A percentile compares a stretch with the other conserved stretches of the same genome.
Evolutionary conservation across 64 coral and sea anemone genomes (phyloP).

Genomic region (Montipora sp.): DNA sequence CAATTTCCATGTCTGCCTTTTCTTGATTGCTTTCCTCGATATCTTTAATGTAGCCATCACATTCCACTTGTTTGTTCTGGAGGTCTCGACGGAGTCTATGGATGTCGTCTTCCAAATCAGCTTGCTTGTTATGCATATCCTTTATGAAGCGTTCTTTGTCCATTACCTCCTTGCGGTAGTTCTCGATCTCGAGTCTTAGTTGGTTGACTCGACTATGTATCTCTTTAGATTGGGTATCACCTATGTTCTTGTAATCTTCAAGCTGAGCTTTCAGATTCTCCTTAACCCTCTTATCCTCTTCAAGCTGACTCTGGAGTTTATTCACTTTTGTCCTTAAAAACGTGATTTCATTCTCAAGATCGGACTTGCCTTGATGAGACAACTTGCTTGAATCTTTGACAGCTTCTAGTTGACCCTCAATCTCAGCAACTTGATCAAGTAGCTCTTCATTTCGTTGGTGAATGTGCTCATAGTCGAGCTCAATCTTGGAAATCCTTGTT

Average conservation of each 20-base stretch:
- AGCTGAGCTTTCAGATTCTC: conserved; percentile 74
- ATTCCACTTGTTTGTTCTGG: conserved; percentile 63
- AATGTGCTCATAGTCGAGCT: conserved; percentile 61
- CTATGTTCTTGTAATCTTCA: conserved; percentile 78
- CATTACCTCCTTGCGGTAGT: conserved; percentile 68
- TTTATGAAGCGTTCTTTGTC: conserved; percentile 86
- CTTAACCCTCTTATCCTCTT: conserved; percentile 69
- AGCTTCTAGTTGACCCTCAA: conserved; percentile 69
- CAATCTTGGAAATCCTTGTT: conserved; percentile 79
- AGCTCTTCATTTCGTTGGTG: conserved; percentile 69
- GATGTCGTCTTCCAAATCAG: conserved; percentile 80
- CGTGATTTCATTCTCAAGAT: conserved; percentile 89
- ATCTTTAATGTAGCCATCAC: conserved; percentile 53
- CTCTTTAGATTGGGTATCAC: conserved; percentile 84
- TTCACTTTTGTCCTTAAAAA: conserved; percentile 82
- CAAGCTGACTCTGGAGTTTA: conserved; percentile 78
- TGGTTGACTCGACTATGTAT: conserved; percentile 71
- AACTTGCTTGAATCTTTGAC: conserved; percentile 63
- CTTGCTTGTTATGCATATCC: conserved; percentile 43
- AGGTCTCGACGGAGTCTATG: conserved; percentile 71
- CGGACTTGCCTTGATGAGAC: conserved; percentile 69
- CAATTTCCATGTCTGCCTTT: conserved; percentile 81
- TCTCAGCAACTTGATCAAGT: conserved; percentile 51
- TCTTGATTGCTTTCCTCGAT: conserved; percentile 67
- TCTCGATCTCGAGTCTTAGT: conserved; percentile 83